phyloP scores from a whole-genome alignment of 2,797 vertebrate genomes.

The Avahi laniger region DNA sequence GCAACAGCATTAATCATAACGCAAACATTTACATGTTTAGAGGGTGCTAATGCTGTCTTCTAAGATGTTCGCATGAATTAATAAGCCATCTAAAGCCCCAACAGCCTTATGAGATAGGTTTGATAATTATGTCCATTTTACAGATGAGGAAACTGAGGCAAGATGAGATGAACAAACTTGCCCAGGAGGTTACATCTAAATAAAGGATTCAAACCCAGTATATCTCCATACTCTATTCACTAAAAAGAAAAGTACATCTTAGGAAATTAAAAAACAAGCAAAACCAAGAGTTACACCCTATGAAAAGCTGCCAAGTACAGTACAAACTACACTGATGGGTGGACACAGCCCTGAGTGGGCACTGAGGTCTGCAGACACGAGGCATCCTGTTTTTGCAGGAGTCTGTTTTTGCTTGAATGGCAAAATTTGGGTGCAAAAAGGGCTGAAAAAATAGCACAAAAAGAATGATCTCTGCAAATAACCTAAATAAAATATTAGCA shows the following conservation, averaged over 20 bases:
- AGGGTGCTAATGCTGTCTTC: background rate
- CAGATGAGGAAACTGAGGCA: background rate
- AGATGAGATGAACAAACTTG: background rate
- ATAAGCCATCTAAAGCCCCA: background rate
- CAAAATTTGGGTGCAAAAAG: background rate
- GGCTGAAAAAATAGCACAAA: background rate
- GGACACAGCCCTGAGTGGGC: fast-evolving
- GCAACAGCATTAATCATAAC: background rate
- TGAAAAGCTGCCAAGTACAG: background rate
- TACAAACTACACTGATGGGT: fast-evolving
- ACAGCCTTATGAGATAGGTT: background rate
- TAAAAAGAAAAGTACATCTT: background rate
- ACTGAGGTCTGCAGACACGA: too few relatives aligned
- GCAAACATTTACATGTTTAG: background rate
- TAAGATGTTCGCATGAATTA: background rate
- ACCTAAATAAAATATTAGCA: background rate
- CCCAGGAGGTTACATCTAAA: background rate
- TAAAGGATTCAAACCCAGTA: background rate
- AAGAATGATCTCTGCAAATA: background rate
- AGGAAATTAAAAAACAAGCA: background rate
- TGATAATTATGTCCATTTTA: background rate
- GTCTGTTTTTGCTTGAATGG: too few relatives aligned
- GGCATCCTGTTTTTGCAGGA: background rate
- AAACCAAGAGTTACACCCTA: background rate
- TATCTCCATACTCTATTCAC: background rate